phyloP scores from a whole-genome alignment of 2,797 vertebrate genomes.

The Aselliscus stoliczkanus region DNA sequence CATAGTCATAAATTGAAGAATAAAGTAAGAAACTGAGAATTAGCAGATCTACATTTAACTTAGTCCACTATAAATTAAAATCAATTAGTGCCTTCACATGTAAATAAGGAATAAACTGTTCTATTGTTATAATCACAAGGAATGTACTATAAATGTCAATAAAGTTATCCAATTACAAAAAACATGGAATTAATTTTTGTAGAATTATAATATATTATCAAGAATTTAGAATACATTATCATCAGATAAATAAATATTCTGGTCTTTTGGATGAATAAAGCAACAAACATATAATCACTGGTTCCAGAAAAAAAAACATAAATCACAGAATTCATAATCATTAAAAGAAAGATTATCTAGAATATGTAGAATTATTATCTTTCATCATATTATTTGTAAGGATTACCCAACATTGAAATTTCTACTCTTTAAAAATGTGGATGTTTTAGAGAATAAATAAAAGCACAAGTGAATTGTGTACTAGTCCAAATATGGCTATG shows the following conservation, averaged over 20 bases:
- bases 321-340: not conserved
- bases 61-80: not conserved
- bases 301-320: not conserved
- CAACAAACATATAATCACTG: not conserved
- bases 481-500: not conserved
- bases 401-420: not conserved
- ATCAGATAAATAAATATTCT: not conserved
- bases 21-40: not conserved
- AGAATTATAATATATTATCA: not conserved
- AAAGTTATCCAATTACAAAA: not conserved
- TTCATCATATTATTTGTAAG: not conserved
- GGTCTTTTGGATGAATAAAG: not conserved
- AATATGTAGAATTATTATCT: not conserved
- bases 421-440: not conserved
- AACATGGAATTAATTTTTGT: not conserved
- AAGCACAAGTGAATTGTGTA: not conserved
- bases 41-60: not conserved
- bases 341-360: not conserved
- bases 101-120: not conserved
- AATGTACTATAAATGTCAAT: not conserved
- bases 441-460: not conserved
- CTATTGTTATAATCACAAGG: not conserved
- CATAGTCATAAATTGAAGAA: not conserved
- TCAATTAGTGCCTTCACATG: not conserved
- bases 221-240: not conserved